Evolutionary conservation across 2,113 vertebrate species (phyloP).

Genomic region (Balaeniceps rex): DNA sequence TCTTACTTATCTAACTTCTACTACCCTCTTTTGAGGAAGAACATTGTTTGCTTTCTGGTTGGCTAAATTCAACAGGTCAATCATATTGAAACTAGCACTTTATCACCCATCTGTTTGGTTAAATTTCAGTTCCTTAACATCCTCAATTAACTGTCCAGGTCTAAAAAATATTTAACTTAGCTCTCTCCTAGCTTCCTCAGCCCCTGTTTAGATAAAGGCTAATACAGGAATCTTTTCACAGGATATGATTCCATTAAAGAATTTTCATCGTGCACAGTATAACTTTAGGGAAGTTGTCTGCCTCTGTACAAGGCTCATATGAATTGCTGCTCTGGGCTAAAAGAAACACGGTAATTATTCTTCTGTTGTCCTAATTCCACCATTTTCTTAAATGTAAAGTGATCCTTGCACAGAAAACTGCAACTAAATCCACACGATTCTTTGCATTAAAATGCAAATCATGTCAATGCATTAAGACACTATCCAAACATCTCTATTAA

Average conservation of each 20-base stretch:
- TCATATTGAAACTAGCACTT: constrained; percentile 42
- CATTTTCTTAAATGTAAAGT: neutral
- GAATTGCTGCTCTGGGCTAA: neutral
- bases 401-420: neutral
- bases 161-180: constrained; percentile 52
- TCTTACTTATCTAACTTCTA: constrained; percentile 56
- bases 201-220: neutral
- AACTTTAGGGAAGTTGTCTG: neutral
- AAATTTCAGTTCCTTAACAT: constrained; percentile 54
- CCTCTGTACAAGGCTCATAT: neutral
- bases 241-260: constrained; percentile 3
- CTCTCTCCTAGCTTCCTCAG: neutral
- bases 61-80: constrained; percentile 48
- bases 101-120: constrained; percentile 67
- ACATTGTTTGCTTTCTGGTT: constrained; percentile 43
- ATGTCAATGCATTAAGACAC: neutral
- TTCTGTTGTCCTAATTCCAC: neutral
- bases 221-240: constrained; percentile 1
- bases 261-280: neutral
- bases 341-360: neutral
- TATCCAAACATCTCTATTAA: neutral
- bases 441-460: neutral
- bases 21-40: constrained; percentile 55
- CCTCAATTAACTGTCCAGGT: constrained; percentile 14
- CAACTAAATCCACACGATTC: neutral